Conservation (phyloP, 2,113 vertebrate genomes). For the Colossoma macropomum region DNA sequence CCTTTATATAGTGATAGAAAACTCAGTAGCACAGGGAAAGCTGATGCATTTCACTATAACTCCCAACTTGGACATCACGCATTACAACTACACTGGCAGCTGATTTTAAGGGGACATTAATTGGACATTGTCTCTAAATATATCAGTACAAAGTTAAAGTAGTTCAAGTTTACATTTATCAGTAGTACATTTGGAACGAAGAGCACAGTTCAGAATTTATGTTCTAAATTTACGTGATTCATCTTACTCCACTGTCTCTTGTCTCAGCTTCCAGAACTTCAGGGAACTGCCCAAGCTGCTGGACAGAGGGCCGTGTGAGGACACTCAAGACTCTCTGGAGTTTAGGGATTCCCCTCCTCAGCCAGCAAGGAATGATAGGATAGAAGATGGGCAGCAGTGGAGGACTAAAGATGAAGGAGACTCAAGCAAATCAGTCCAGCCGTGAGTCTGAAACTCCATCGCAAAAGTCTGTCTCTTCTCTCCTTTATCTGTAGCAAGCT, state of each 20-base stretch:
- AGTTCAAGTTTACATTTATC: neutral
- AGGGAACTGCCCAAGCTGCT: slow-evolving; percentile 73
- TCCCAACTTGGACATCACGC: no score
- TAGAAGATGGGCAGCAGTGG: neutral
- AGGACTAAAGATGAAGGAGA: neutral
- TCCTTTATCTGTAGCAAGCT: neutral
- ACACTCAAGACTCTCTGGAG: neutral
- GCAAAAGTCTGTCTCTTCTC: neutral
- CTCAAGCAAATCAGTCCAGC: neutral
- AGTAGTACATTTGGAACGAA: neutral
- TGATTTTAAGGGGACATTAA: no score
- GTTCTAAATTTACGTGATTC: no score
- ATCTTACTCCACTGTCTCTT: neutral
- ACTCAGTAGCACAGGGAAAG: no score
- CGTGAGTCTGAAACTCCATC: slow-evolving; percentile 69
- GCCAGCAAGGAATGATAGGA: neutral
- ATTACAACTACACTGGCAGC: no score
- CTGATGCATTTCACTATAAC: no score
- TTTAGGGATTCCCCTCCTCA: slow-evolving; percentile 24
- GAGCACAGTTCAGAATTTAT: neutral
- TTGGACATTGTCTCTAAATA: no score
- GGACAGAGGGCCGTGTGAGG: slow-evolving; percentile 34
- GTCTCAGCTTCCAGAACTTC: slow-evolving; percentile 75
- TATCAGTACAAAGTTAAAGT: neutral
- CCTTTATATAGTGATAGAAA: no score